Percentiles rank a stretch among this genome's conserved stretches.
Conservation (phyloP, 37 sponge, comb jelly and placozoan genomes). For the Mnemiopsis leidyi region DNA sequence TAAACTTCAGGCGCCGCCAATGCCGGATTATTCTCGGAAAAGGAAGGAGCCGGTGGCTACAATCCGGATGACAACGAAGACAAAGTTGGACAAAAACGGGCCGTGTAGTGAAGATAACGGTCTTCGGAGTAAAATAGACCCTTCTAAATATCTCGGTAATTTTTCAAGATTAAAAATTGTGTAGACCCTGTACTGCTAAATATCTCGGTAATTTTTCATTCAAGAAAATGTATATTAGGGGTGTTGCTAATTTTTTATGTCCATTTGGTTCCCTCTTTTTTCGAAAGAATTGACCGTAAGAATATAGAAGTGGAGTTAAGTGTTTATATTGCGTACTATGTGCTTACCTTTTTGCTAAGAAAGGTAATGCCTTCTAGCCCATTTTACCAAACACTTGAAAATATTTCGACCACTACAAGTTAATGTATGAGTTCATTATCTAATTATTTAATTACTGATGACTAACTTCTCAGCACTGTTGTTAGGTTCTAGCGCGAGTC, state of each 20-base stretch:
- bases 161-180: too few relatives aligned
- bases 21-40: conserved; percentile 29
- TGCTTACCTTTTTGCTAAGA: too few relatives aligned
- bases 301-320: too few relatives aligned
- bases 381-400: too few relatives aligned
- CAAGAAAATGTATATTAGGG: too few relatives aligned
- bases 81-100: not conserved
- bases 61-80: conserved; percentile 28
- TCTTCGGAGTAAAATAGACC: not conserved
- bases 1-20: conserved; percentile 6
- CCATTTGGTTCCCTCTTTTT: too few relatives aligned
- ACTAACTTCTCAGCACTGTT: not conserved
- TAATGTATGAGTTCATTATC: not conserved
- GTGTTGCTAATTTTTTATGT: too few relatives aligned
- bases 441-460: not conserved
- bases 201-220: too few relatives aligned
- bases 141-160: not conserved
- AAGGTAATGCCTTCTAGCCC: too few relatives aligned
- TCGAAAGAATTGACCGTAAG: too few relatives aligned
- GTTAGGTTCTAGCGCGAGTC: not conserved
- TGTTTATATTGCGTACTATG: too few relatives aligned
- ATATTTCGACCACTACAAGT: too few relatives aligned
- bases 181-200: not conserved
- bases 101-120: not conserved
- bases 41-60: conserved; percentile 40